A percentile compares a stretch with the other conserved stretches of the same genome.
phyloP scores from a whole-genome alignment of 23 tunicate genomes.

The Halocynthia aurantium region DNA sequence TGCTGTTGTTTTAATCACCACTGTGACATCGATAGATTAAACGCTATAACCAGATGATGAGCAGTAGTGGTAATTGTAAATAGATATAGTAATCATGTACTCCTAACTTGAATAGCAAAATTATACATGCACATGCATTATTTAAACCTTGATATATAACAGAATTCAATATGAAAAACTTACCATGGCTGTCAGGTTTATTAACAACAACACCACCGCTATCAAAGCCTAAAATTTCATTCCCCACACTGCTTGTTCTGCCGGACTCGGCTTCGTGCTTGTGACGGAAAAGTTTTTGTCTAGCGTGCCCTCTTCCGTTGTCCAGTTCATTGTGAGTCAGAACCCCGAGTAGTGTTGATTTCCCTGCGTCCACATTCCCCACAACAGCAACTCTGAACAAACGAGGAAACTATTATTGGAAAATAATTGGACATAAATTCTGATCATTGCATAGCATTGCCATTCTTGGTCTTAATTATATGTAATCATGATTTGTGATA shows the following conservation, averaged over 20 bases:
- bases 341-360: slow-evolving; percentile 97
- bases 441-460: too few species aligned
- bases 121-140: neutral
- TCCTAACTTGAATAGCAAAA: neutral
- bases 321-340: slow-evolving; percentile 94
- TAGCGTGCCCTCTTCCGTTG: slow-evolving; percentile 94
- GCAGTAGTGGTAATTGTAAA: too few species aligned
- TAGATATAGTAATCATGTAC: too few species aligned
- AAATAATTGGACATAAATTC: too few species aligned
- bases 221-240: slow-evolving; percentile 92
- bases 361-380: slow-evolving; percentile 99
- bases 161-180: neutral
- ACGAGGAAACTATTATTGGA: neutral
- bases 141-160: too few species aligned
- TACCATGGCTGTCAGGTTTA: slow-evolving; percentile 52
- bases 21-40: neutral
- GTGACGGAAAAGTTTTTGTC: slow-evolving; percentile 98
- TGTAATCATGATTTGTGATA: too few species aligned
- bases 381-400: slow-evolving; percentile 90
- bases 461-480: too few species aligned
- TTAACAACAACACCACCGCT: slow-evolving; percentile 74
- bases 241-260: slow-evolving; percentile 95
- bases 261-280: slow-evolving; percentile 98
- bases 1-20: too few species aligned
- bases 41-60: neutral